Conservation (phyloP, 2,888 invertebrate species). For the Schrankia costaestrigalis region DNA sequence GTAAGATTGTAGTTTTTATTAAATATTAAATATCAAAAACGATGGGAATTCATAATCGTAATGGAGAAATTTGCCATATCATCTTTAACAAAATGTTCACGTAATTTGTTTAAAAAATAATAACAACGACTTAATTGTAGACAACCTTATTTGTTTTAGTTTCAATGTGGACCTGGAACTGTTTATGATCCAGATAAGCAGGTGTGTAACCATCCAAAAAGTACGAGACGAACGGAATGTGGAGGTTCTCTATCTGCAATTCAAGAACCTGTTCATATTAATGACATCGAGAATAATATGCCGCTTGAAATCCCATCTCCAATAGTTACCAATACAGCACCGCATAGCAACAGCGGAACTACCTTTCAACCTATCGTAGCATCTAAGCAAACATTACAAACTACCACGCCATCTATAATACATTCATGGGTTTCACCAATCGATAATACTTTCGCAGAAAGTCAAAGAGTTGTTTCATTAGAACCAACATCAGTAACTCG, state of each 20-base stretch:
- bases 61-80: no score
- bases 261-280: constrained; percentile 48
- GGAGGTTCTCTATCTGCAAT: constrained; percentile 46
- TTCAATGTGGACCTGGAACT: constrained; percentile 87
- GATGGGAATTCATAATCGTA: no score
- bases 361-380: no score
- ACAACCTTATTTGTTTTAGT: constrained; percentile 64
- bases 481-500: background rate
- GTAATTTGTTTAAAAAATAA: no score
- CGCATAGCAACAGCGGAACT: constrained; percentile 14
- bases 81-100: no score
- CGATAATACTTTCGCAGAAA: background rate
- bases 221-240: constrained; percentile 86
- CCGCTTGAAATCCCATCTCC: constrained; percentile 57
- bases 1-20: constrained; percentile 37
- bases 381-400: no score
- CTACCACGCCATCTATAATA: background rate
- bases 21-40: no score
- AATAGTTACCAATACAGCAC: constrained; percentile 39
- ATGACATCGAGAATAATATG: constrained; percentile 62
- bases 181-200: constrained; percentile 85
- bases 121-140: no score
- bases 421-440: constrained; percentile 18
- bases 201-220: constrained; percentile 86
- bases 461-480: constrained; percentile 1